Base-by-base conservation (phyloP, 2,888 invertebrate species). In the Lumbricus terrestris region DNA sequence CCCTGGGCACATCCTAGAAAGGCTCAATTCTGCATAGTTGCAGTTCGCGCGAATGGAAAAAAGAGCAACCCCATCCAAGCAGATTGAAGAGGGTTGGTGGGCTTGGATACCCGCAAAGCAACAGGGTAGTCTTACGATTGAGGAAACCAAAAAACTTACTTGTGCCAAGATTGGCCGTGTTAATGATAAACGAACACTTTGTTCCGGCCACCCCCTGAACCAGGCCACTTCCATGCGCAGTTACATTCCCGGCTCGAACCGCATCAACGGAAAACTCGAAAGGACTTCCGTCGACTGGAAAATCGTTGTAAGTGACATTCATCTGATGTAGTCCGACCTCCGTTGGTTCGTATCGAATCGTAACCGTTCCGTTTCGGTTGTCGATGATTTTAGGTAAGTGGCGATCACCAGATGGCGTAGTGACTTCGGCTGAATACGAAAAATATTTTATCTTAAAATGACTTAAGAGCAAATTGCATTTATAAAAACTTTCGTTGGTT, bases 341-440 rank as follows among this genome's bases (percentile, higher is more conserved):
- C 16, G 23, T 89, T 23, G 90, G 90, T 20, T 83, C 85, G 35
- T 90, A 90, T 37, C 42, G 89, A 29, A 90, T n/a, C 23, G 89
- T 83, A 1, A 89, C 83, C 16, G 85, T 89, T 35, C 89, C 89
- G 29, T 90, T 85, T 18, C 38, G 42, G 18, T 89, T 90, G 82
- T 89, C 85, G 37, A 82, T 42, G 37, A 90, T n/a, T 42, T 83
- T 89, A 11, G 90, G 90, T 5, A 85, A 47, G 18, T 90, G 83
- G 18, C 1, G 38, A 20, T 18, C 38, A 20, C 90, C 90, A 34
- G 38, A 89, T n/a, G 90, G 90, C 40, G 90, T 90, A 18, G 82
- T 83, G 18, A 90, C 69, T 38, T 89, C 83, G 15, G 90, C 90
- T 90, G 69, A 69, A 69, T n/a, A n/a, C n/a, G 69, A n/a, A 8